These are phyloP conservation scores for Cyanoramphus novaezelandiae DNA, from an alignment of 2,113 vertebrate genomes.

Conservation along the genomic window DNA sequence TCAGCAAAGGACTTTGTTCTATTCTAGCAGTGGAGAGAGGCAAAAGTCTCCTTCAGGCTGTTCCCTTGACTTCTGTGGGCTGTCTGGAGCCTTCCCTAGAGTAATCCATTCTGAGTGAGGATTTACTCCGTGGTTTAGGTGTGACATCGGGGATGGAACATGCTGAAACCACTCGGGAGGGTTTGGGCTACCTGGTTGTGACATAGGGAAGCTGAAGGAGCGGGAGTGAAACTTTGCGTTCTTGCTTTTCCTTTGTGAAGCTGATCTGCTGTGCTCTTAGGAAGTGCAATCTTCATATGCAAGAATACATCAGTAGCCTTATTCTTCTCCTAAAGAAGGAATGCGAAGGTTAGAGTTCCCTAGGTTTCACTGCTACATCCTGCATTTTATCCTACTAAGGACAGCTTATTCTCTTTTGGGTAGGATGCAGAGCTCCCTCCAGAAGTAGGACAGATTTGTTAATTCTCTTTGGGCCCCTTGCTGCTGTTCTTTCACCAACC, in stretches of 20 bases:
- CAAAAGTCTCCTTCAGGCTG: background rate
- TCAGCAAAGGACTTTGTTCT: background rate
- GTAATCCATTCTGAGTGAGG: background rate
- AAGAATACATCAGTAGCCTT: background rate
- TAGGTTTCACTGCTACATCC: fast-evolving
- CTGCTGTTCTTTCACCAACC: background rate
- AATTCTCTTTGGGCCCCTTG: background rate
- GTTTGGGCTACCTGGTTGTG: background rate
- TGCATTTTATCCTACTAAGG: background rate
- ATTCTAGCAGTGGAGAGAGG: background rate
- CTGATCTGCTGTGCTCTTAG: background rate
- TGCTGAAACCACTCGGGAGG: background rate
- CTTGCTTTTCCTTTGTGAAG: background rate
- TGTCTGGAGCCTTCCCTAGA: background rate
- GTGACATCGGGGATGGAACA: background rate
- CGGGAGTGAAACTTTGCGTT: background rate
- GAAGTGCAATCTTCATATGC: no score
- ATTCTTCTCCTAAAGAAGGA: background rate
- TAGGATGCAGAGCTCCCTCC: background rate
- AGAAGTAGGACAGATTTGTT: background rate
- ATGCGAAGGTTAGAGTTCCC: background rate
- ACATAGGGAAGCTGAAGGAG: background rate
- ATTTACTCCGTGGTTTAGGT: background rate
- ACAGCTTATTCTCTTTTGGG: background rate
- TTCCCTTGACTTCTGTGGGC: background rate